Conservation (phyloP, 1,140 invertebrate genomes). For the Scaptomyza hsui region DNA sequence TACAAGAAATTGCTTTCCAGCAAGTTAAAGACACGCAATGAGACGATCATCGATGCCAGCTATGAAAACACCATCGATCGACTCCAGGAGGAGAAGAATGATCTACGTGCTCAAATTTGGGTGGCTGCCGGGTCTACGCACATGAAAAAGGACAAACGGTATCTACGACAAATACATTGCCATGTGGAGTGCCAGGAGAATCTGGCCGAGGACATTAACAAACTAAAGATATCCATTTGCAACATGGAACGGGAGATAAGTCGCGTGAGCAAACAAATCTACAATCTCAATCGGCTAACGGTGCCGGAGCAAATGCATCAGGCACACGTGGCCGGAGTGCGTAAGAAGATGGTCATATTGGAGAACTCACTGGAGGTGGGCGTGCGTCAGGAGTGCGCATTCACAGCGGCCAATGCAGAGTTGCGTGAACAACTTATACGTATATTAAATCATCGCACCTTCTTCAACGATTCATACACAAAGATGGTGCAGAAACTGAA, state of each 20-base stretch:
- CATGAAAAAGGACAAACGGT: constrained; percentile 44
- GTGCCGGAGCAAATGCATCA: constrained; percentile 69
- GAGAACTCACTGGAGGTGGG: constrained; percentile 71
- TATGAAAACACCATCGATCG: constrained; percentile 76
- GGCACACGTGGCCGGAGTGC: constrained; percentile 47
- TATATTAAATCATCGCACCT: constrained; percentile 67
- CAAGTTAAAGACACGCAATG: constrained; percentile 69
- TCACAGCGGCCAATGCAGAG: constrained; percentile 65
- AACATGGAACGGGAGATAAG: constrained; percentile 71
- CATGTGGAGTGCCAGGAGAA: constrained; percentile 75
- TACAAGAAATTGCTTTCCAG: constrained; percentile 75
- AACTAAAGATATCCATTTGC: constrained; percentile 59
- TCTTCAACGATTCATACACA: constrained; percentile 69
- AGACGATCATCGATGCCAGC: constrained; percentile 74
- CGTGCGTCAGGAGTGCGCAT: constrained; percentile 66
- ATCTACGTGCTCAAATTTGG: constrained; percentile 77
- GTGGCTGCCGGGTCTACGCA: constrained; percentile 70
- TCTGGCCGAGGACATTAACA: constrained; percentile 55
- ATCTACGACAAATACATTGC: constrained; percentile 56
- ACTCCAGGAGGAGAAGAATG: constrained; percentile 69
- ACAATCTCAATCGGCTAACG: constrained; percentile 61
- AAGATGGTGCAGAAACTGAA: constrained; percentile 76
- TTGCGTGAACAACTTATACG: constrained; percentile 64
- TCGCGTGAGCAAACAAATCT: constrained; percentile 65
- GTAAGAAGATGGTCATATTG: constrained; percentile 64